These are phyloP conservation scores for Dicycla oo DNA, from an alignment of 2,888 invertebrate species.

Conservation along the genomic window DNA sequence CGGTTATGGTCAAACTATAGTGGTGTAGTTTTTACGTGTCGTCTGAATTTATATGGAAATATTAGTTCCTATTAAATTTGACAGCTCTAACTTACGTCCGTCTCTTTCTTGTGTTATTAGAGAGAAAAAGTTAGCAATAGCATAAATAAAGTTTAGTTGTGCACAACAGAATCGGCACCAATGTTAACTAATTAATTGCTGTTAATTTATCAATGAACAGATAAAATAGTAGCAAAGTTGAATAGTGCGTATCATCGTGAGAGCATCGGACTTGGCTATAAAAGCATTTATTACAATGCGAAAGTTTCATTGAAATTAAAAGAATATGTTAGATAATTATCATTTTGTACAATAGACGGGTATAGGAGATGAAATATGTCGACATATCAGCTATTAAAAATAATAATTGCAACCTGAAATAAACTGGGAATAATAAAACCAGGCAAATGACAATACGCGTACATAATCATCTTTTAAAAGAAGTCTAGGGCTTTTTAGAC, in stretches of 20 bases:
- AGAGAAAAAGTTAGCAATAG: too few relatives aligned
- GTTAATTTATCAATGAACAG: slow-evolving; percentile 28
- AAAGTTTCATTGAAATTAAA: slow-evolving; percentile 40
- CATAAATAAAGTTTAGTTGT: too few relatives aligned
- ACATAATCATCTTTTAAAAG: background rate
- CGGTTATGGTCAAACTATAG: too few relatives aligned
- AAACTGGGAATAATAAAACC: too few relatives aligned
- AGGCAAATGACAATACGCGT: background rate
- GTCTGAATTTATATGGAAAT: too few relatives aligned
- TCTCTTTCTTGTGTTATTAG: too few relatives aligned
- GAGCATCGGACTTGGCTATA: slow-evolving; percentile 35
- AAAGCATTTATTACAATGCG: slow-evolving; percentile 41
- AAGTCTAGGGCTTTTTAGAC: background rate
- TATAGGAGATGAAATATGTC: slow-evolving; percentile 1
- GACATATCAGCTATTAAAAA: background rate
- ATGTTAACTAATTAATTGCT: slow-evolving; percentile 9
- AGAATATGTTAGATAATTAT: slow-evolving; percentile 32
- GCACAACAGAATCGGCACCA: too few relatives aligned
- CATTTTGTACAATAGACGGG: slow-evolving; percentile 12
- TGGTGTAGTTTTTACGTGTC: too few relatives aligned
- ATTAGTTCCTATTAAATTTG: too few relatives aligned
- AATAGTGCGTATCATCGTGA: slow-evolving; percentile 37
- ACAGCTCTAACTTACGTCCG: too few relatives aligned
- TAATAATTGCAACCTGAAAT: too few relatives aligned
- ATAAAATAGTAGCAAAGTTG: slow-evolving; percentile 18